A percentile compares a stretch with the other conserved stretches of the same genome.
These are phyloP conservation scores for Myrmecophaga tridactyla DNA, from an alignment of 2,113 vertebrate species.

Conservation along the genomic window DNA sequence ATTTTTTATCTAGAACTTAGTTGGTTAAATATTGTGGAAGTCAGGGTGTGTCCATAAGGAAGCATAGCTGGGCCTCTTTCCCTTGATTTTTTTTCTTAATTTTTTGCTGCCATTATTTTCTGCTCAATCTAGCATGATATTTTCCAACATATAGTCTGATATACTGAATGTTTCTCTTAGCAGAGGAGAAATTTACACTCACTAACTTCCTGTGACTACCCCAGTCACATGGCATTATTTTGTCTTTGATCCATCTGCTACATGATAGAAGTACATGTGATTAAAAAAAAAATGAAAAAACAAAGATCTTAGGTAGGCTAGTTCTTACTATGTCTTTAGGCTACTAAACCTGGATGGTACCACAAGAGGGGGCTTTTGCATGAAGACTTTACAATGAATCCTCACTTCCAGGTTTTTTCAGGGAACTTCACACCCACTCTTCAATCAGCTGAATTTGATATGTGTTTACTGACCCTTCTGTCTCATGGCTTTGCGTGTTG, in stretches of 20 bases:
- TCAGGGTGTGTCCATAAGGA: not conserved
- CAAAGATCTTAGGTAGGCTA: not conserved
- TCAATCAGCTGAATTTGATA: not conserved
- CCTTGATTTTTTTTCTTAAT: not conserved
- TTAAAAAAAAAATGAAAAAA: not conserved
- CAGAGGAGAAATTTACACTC: slow-evolving; percentile 2
- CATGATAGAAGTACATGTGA: not conserved
- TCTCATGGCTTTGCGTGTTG: not conserved
- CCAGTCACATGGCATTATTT: not conserved
- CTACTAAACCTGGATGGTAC: not conserved
- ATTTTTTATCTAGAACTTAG: not conserved
- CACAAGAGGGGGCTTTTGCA: not conserved
- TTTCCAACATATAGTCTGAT: slow-evolving; percentile 24
- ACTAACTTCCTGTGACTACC: not conserved
- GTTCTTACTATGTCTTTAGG: not conserved
- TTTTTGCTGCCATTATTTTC: slow-evolving; percentile 37
- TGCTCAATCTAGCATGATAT: slow-evolving; percentile 3
- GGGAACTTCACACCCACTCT: not conserved
- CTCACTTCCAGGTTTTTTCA: not conserved
- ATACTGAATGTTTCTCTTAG: not conserved
- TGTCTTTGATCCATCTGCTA: not conserved
- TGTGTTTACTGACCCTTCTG: not conserved
- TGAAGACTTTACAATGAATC: not conserved
- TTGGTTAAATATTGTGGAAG: slow-evolving; percentile 10
- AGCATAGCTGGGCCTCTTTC: not conserved